Evolutionary conservation across 2,113 vertebrate species (phyloP), one percentile per base, ranked within the genome.

Genomic region (Pseudorhombus dupliciocellatus): DNA sequence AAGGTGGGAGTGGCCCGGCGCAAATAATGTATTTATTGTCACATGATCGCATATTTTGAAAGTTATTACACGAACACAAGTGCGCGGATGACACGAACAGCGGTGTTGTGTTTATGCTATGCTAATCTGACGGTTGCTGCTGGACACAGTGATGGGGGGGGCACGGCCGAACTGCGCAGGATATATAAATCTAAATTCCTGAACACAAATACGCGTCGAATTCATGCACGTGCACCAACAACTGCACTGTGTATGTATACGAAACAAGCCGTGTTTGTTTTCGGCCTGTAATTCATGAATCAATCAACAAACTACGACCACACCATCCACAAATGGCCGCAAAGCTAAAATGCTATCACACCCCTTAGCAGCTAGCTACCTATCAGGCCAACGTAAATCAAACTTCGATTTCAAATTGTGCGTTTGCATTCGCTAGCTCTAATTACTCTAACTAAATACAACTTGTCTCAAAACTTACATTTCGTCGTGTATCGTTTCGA

Each of bases 1-100:
- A n/a, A 69, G 31, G 70, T 66, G 75, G 78, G 80, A 81, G 71
- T 56, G 75, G 75, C 62, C 51, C 26, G 20, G 8, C 2, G 34
- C n/a, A 6, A 54, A 21, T 0, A 60, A 68, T 51, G n/a, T 4
- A 4, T 22, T 18, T 12, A 37, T 16, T 1, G 2, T 46, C 42
- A 4, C 18, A 7, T 7, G 4, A 18, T 26, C 0, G 0, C 18
- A 6, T 5, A 9, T 20, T 15, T 4, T 20, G 1, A 30, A 24
- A 26, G 7, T 2, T 12, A 25, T 5, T 0, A 16, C 15, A 24
- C 20, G 3, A 2, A 14, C 0, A 24, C 42, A 6, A 4, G 14
- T 28, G 11, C 1, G 14, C 28, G 42, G 5, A 56, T 20, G 1
- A 1, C 25, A 51, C 15, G 8, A 1, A 50, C 24, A 1, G 2